These are phyloP conservation scores for Mastacembelus armatus DNA, from an alignment of 2,797 vertebrate species.

Conservation along the genomic window DNA sequence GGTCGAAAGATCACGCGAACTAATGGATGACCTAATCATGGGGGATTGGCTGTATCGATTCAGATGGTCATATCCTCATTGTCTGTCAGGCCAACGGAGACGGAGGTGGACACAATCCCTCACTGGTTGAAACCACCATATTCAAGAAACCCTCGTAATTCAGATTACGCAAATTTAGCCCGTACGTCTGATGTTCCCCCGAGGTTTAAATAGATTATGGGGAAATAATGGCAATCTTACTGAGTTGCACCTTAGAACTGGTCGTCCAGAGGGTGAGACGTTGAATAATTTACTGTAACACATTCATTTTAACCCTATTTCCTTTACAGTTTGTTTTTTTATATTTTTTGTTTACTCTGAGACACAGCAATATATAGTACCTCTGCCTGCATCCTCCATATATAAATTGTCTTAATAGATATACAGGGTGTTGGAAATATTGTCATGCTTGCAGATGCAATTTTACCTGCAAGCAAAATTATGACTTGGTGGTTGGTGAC, in stretches of 20 bases:
- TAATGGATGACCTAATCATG: conserved; percentile 81
- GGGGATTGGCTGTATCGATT: conserved; percentile 77
- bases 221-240: conserved; percentile 70
- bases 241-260: conserved; percentile 74
- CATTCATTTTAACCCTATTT: conserved; percentile 60
- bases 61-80: conserved; percentile 71
- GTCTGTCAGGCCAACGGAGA: conserved; percentile 62
- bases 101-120: conserved; percentile 53
- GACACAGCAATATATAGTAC: conserved; percentile 21
- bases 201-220: conserved; percentile 74
- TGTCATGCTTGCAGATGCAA: conserved; percentile 75
- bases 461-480: conserved; percentile 73
- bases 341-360: conserved; percentile 36
- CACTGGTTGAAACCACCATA: conserved; percentile 57
- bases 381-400: conserved; percentile 20
- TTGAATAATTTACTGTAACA: conserved; percentile 68
- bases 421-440: conserved; percentile 64
- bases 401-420: conserved; percentile 71
- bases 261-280: conserved; percentile 66
- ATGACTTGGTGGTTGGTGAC: conserved; percentile 71
- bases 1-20: conserved; percentile 78
- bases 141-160: conserved; percentile 67
- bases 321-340: conserved; percentile 29
- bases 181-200: conserved; percentile 60
- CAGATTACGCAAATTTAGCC: conserved; percentile 78